Evolutionary conservation across 1,140 invertebrate genomes (phyloP).

Genomic region (Plectus sambesii): DNA sequence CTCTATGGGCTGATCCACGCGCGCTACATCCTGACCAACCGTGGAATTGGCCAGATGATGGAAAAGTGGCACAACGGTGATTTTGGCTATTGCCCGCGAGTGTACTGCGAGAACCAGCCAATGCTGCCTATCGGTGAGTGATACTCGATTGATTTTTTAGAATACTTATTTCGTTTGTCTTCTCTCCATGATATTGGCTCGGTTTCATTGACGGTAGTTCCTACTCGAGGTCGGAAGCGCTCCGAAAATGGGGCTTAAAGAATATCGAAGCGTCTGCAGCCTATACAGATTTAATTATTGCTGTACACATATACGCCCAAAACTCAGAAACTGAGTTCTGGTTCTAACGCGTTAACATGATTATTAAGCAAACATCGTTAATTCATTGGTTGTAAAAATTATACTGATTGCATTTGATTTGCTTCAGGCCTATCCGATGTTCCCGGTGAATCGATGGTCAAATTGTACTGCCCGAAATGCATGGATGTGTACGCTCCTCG

Average conservation of each 20-base stretch:
- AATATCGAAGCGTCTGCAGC: neutral
- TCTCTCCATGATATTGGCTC: neutral
- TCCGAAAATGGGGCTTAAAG: no score
- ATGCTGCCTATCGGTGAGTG: constrained; percentile 85
- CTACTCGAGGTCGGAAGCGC: no score
- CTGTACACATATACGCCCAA: neutral
- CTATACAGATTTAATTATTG: neutral
- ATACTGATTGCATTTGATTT: neutral
- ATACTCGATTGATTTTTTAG: no score
- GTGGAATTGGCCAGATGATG: constrained; percentile 87
- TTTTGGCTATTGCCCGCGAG: constrained; percentile 82
- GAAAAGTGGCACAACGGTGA: constrained; percentile 89
- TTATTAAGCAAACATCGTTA: neutral
- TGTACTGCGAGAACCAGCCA: constrained; percentile 85
- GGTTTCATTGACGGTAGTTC: neutral
- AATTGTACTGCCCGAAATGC: constrained; percentile 94
- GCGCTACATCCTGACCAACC: constrained; percentile 92
- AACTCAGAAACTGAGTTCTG: neutral
- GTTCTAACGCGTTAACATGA: neutral
- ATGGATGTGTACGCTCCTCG: constrained; percentile 98
- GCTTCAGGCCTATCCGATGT: constrained; percentile 78
- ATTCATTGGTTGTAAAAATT: neutral
- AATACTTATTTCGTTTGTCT: neutral
- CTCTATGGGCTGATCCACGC: constrained; percentile 95
- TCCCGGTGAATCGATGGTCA: constrained; percentile 95